phyloP scores from a whole-genome alignment of 2,113 vertebrate genomes.

The Quiscalus mexicanus region DNA sequence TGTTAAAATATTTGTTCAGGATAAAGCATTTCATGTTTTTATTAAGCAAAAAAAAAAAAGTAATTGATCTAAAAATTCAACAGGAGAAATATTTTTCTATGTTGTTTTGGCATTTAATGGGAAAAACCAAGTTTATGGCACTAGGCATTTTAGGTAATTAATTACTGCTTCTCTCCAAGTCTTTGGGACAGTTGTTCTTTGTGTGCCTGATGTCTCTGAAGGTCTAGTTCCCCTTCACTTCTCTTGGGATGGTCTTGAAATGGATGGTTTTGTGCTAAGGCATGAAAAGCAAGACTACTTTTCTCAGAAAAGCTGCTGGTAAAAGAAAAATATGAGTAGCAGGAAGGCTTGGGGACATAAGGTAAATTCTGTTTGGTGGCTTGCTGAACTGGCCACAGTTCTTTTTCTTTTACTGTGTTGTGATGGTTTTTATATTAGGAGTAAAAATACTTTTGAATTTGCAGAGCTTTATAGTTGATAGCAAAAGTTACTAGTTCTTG shows the following conservation, averaged over 20 bases:
- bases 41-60: background rate
- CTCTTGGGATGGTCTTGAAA: background rate
- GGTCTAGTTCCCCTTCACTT: background rate
- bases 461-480: slow-evolving; percentile 5
- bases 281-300: background rate
- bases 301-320: background rate
- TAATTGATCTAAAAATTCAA: background rate
- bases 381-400: background rate
- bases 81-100: background rate
- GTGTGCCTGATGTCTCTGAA: background rate
- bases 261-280: background rate
- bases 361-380: background rate
- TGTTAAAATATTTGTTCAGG: background rate
- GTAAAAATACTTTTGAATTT: slow-evolving; percentile 8
- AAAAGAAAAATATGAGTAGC: background rate
- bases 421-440: background rate
- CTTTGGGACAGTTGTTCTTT: background rate
- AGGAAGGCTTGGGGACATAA: background rate
- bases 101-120: background rate
- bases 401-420: background rate
- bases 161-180: background rate
- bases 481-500: slow-evolving; percentile 5
- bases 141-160: background rate
- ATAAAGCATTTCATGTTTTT: background rate
- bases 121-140: background rate